Conservation (phyloP, 2,113 vertebrate genomes). For the Oncorhynchus tshawytscha region DNA sequence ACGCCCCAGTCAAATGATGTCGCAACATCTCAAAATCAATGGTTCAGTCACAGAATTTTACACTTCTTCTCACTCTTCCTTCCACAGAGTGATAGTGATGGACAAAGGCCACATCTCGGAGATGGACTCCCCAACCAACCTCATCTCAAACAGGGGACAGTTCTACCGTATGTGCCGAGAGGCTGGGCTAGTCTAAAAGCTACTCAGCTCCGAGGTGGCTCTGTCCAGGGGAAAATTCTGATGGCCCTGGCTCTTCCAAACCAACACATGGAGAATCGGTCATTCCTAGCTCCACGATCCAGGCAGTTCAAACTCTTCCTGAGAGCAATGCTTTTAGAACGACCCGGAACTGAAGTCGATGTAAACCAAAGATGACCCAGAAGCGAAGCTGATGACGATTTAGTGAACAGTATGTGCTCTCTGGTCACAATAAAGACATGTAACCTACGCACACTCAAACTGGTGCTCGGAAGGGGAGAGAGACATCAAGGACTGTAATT, state of each 20-base stretch:
- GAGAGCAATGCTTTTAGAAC: conserved; percentile 47
- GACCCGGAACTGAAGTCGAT: conserved; percentile 48
- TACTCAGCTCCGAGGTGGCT: not conserved
- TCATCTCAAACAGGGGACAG: conserved; percentile 83
- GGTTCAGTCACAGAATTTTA: not conserved
- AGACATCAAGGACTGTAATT: conserved; percentile 36
- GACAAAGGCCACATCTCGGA: conserved; percentile 85
- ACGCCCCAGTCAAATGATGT: no score
- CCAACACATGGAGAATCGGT: conserved; percentile 25
- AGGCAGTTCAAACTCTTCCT: conserved; percentile 56
- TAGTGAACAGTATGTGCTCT: conserved; percentile 23
- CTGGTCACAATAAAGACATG: conserved; percentile 10
- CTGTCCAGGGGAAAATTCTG: not conserved
- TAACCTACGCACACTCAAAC: not conserved
- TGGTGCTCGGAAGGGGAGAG: conserved; percentile 14
- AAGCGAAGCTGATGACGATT: conserved; percentile 40
- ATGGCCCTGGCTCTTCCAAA: conserved; percentile 37
- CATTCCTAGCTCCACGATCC: conserved; percentile 45
- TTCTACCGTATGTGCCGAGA: conserved; percentile 90
- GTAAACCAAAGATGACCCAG: conserved; percentile 34
- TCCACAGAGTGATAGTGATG: conserved; percentile 89
- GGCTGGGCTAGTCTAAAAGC: conserved; percentile 79
- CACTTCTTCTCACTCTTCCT: not conserved
- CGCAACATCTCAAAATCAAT: no score
- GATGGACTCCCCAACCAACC: conserved; percentile 81